Base-by-base conservation (phyloP, 2,113 vertebrate species). In the Neomonachus schauinslandi region DNA sequence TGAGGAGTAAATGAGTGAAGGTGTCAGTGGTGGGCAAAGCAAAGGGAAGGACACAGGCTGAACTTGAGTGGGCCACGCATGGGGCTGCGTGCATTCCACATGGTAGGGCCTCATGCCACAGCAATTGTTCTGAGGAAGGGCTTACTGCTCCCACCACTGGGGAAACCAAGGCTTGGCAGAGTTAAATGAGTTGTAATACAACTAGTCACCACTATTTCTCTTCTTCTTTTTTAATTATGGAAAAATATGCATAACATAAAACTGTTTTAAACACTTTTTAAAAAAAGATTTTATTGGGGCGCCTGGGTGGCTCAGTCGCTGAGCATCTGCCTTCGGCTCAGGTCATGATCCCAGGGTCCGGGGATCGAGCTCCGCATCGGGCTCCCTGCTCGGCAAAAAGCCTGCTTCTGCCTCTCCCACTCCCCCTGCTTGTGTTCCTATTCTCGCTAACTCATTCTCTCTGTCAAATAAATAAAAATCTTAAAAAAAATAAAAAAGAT, bases 51-150 rank as follows among this genome's bases (percentile, higher is more conserved):
- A 31, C 14, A 14, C 0, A n/a, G n/a, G 36, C 57, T 71, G 81
- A 67, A 71, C 9, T 2, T 19, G 33, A 22, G 0, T 18, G 49
- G 7, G 22, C 49, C 18, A 4, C 3, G 6, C 0, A 19, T 1
- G 11, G 39, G 14, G n/a, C 33, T 22, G 49, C 15, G 6, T n/a
- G 0, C 26, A 53, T 33, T 51, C 21, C 1, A 2, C 10, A 0
- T 14, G 5, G 13, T 16, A 19, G 11, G 21, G 31, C 42, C 65
- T n/a, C 53, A 53, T 61, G 36, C 67, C 19, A 8, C 26, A 83
- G 80, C 26, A 19, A 0, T 24, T 24, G 51, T 81, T 31, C 21
- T 14, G 6, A 3, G 10, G n/a, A 22, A 26, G 31, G 2, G 65
- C 22, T 7, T 81, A 16, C 28, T 36, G 10, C 9, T 55, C 69